Evolutionary conservation across 2,888 invertebrate species (phyloP).

Genomic region (Idaea dimidiata): DNA sequence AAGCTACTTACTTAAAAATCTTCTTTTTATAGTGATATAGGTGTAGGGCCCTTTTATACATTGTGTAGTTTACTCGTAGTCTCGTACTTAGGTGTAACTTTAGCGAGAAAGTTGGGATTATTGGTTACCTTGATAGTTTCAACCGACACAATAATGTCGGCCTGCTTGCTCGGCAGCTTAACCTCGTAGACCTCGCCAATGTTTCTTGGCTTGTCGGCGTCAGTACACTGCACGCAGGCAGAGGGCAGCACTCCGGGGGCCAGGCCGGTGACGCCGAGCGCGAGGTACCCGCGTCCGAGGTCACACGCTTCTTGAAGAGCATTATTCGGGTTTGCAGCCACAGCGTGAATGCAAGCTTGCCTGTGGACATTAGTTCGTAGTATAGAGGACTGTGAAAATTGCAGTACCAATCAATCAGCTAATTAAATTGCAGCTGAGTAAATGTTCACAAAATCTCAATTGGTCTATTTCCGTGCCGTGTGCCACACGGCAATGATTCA

Average conservation of each 20-base stretch:
- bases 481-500: no score
- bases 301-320: conserved; percentile 82
- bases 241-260: conserved; percentile 83
- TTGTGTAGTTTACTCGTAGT: no score
- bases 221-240: conserved; percentile 82
- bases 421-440: no score
- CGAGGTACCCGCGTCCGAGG: conserved; percentile 85
- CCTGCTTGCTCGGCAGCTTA: conserved; percentile 86
- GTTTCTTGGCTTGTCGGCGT: conserved; percentile 59
- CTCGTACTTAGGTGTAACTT: no score
- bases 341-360: conserved; percentile 87
- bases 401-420: no score
- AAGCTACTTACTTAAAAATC: no score
- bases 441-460: no score
- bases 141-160: conserved; percentile 90
- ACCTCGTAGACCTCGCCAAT: conserved; percentile 84
- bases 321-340: conserved; percentile 54
- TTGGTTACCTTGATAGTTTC: conserved; percentile 76
- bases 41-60: no score
- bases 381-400: no score
- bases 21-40: no score
- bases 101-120: not conserved
- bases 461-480: no score
- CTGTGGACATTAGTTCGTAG: no score
- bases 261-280: conserved; percentile 81